Conservation (phyloP, 2,113 vertebrate genomes). For the Chaetorhynchus papuensis region DNA sequence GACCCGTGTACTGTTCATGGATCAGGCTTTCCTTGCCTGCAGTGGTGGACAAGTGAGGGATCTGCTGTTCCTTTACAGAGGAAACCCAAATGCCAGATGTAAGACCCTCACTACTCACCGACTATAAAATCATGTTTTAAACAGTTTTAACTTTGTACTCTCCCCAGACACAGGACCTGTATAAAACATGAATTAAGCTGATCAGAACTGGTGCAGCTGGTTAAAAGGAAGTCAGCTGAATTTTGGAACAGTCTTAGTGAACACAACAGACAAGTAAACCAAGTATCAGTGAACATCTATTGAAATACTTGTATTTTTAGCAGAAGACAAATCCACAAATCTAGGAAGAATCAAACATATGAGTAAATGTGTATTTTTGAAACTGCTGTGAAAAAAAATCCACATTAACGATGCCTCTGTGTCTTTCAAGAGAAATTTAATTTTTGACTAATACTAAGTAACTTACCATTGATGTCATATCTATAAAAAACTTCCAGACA, state of each 20-base stretch:
- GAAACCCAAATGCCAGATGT: neutral
- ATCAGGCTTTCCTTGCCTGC: neutral
- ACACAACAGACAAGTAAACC: neutral
- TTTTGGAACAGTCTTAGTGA: neutral
- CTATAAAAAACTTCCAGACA: neutral
- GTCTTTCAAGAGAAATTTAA: neutral
- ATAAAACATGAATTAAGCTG: neutral
- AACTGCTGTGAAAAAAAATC: neutral
- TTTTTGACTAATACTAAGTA: neutral
- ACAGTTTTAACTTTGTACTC: neutral
- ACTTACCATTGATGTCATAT: neutral
- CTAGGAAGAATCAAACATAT: neutral
- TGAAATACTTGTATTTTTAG: neutral
- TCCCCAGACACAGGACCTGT: neutral
- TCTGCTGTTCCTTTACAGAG: neutral
- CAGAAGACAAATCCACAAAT: neutral
- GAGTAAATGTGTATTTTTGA: neutral
- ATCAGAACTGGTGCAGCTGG: neutral
- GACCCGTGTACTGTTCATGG: neutral
- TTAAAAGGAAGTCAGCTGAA: neutral
- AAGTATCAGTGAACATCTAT: neutral
- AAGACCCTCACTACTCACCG: neutral
- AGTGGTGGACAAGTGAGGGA: neutral
- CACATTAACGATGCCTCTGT: neutral
- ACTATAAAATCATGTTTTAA: neutral